Base-by-base conservation (phyloP, 2,113 vertebrate species). In the Pampusana beccarii region DNA sequence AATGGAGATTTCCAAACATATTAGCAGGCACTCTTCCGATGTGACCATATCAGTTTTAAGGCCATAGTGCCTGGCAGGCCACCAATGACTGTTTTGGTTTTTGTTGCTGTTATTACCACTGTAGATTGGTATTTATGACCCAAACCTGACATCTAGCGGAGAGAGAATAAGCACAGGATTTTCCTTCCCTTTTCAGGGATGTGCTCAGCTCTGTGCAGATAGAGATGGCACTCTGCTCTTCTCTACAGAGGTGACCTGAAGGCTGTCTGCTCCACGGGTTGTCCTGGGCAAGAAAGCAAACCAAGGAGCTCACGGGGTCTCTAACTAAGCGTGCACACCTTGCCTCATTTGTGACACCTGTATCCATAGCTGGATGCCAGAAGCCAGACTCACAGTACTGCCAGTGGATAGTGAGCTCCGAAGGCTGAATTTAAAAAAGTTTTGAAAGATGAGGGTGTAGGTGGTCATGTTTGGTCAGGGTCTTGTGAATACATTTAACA, bases 141-240 rank as follows among this genome's bases (percentile, higher is more conserved):
- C 92, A 88, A 96, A 94, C 31, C 88, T 95, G 97, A 96, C 97
- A 97, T 88, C 97, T 97, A 96, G 95, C 5, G 97, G 97, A 85
- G 16, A 24, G 38, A 79, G 48, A 78, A 48, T 0, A 12, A 66
- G 34, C 5, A 5, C 25, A 61, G 67, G 44, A 1, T 56, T 91
- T 81, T 40, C 23, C 28, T 46, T 57, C 40, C 28, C 16, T 53
- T 79, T 10, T 26, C 36, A 4, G 19, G 50, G 48, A 56, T 26
- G 17, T 14, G 0, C 13, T 74, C 23, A 0, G 5, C 18, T 31
- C 7, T 21, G 28, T 25, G 33, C 44, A 48, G 13, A 7, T 2
- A 11, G 8, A 58, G 38, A 36, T 5, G 33, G 5, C 16, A 16
- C 18, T 84, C 90, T 13, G 42, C 40, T 67, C 19, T n/a, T 72